Base-by-base conservation (phyloP, 2,797 vertebrate species). In the Chelon labrosus region DNA sequence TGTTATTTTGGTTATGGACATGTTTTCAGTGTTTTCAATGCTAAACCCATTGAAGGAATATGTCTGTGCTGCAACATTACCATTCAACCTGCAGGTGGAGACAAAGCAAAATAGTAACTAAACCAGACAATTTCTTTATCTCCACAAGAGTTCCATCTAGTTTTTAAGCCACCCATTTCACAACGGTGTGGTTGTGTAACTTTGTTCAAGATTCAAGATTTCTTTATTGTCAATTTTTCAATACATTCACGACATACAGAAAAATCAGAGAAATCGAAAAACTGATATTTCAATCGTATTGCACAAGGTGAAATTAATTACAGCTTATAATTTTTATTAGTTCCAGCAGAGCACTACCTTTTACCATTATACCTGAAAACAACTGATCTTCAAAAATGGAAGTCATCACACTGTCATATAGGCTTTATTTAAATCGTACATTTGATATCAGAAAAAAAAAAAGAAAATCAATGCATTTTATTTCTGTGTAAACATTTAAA, bases 391-490 rank as follows among this genome's bases (percentile, higher is more conserved):
- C 12, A 13, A 13, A 10, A 41, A 41, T 41, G 39, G 39, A 41
- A 41, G 12, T 17, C 7, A 47, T 17, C 17, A n/a, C 6, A n/a
- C 7, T 47, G 44, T 17, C 17, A n/a, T 19, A 17, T 47, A n/a
- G 7, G n/a, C 17, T 47, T 47, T 47, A 19, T n/a, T 47, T 16
- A 47, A 8, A n/a, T 47, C 13, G 13, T 12, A 1, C 13, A 13
- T 13, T 42, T 42, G 41, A 2, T 42, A 14, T 5, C 13, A 13
- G 13, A 13, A 42, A 5, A 42, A 13, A 11, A 17, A 37, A 14
- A 22, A 22, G 22, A 22, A 39, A 16, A 65, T 44, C 53, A 46
- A 22, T 57, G 65, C 51, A 19, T 56, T 82, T 71, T 75, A 75
- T 79, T 79, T 0, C 27, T 14, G 1, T 47, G 3, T 11, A n/a